Base-by-base conservation (phyloP, 1,140 invertebrate genomes). In the Hypothenemus hampei region DNA sequence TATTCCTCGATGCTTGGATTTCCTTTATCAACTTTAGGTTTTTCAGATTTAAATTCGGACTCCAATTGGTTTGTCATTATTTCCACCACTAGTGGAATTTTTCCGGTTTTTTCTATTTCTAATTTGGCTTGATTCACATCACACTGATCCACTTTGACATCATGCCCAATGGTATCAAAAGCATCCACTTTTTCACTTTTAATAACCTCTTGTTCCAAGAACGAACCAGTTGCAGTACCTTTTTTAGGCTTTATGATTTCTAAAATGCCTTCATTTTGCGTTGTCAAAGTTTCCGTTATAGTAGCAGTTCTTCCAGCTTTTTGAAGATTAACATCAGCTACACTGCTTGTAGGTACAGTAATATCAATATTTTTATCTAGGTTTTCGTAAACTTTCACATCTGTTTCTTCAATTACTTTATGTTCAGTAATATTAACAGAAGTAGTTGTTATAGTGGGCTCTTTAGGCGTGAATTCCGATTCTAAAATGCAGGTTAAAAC, bases 1-100 rank as follows among this genome's bases (percentile, higher is more conserved):
- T 69, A 51, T 57, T 72, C 68, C 11, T 61, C 65, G 4, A 72
- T 52, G 7, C 61, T 57, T 13, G 59, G 41, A n/a, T 36, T 26
- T 31, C 54, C 61, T 18, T 2, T 57, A 26, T 47, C 35, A 45
- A 33, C 43, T 39, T 53, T 29, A 31, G 51, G 46, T 39, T 54
- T 63, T 23, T 50, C 40, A 18, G 26, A 3, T 39, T 36, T 29
- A 33, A 57, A 11, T 3, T 23, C 20, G 5, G 8, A 18, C 43
- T 65, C 61, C 15, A 39, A 46, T 41, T 59, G 46, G 29, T n/a
- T 48, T 20, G 33, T 48, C 22, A 50, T 15, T 19, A 47, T 57
- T 61, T 65, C 51, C 24, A 43, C 20, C 20, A 52, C 56, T 15
- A 35, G 36, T 22, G 57, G 58, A 10, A 53, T 51, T 55, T 63